Conservation (phyloP, 2,888 invertebrate species). For the Portevinia maculata region DNA sequence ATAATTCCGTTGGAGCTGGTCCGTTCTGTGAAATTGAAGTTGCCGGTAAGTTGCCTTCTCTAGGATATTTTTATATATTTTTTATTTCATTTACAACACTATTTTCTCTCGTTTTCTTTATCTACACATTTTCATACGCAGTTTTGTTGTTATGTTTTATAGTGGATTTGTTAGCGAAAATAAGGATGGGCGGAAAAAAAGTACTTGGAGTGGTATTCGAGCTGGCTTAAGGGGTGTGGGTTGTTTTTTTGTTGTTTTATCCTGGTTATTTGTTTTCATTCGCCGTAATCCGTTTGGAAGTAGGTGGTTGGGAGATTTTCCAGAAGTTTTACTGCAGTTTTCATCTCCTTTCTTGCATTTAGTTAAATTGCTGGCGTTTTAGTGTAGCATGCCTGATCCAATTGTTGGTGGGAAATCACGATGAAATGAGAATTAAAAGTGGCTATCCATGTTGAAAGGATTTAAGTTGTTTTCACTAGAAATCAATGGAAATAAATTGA, state of each 20-base stretch:
- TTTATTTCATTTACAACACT: conserved; percentile 35
- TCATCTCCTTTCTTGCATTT: conserved; percentile 38
- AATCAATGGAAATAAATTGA: conserved; percentile 1
- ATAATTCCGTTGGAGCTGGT: conserved; percentile 90
- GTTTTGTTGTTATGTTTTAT: conserved; percentile 50
- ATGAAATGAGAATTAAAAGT: conserved; percentile 39
- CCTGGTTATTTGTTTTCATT: conserved; percentile 31
- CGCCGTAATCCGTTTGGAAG: conserved; percentile 43
- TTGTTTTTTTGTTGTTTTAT: conserved; percentile 14
- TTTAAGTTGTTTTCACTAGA: conserved; percentile 8
- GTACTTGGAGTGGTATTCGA: conserved; percentile 8
- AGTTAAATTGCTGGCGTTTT: conserved; percentile 46
- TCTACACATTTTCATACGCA: conserved; percentile 56
- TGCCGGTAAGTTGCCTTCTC: conserved; percentile 84
- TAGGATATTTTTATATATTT: conserved; percentile 13
- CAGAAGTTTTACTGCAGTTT: conserved; percentile 3
- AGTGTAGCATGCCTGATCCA: conserved; percentile 22
- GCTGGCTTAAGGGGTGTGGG: conserved; percentile 31
- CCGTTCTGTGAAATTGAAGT: conserved; percentile 87
- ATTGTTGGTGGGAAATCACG: conserved; percentile 10
- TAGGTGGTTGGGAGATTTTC: background rate
- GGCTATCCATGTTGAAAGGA: conserved; percentile 1
- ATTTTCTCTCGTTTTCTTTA: conserved; percentile 43
- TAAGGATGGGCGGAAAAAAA: background rate
- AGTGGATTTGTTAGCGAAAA: background rate